phyloP scores from a whole-genome alignment of 2,113 vertebrate genomes.

The Gobiocypris rarus region DNA sequence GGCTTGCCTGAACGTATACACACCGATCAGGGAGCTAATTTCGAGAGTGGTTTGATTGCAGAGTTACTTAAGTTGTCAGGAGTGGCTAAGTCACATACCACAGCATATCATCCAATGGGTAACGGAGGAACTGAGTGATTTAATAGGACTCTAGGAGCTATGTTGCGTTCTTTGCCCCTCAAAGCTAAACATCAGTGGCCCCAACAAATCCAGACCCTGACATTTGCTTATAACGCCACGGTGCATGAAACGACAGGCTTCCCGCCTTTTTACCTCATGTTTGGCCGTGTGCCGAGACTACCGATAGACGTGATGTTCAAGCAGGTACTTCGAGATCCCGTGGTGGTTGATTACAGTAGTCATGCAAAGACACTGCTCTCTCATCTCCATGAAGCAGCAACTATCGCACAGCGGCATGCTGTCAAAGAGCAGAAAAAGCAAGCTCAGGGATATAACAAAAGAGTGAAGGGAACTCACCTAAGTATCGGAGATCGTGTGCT shows the following conservation, averaged over 20 bases:
- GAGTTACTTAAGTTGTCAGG: not conserved
- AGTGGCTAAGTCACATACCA: constrained; percentile 40
- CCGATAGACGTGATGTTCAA: constrained; percentile 40
- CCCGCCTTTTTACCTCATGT: constrained; percentile 47
- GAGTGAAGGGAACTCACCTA: not conserved
- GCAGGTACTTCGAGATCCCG: constrained; percentile 11
- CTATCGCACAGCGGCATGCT: constrained; percentile 36
- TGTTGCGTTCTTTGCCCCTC: constrained; percentile 33
- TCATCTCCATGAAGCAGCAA: not conserved
- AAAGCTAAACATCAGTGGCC: constrained; percentile 44
- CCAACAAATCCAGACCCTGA: constrained; percentile 42
- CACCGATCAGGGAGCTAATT: constrained; percentile 38
- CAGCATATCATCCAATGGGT: constrained; percentile 36
- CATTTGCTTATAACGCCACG: constrained; percentile 47
- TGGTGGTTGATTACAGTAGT: constrained; percentile 26
- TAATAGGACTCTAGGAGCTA: constrained; percentile 43
- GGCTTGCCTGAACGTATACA: constrained; percentile 18
- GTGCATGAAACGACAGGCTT: constrained; percentile 43
- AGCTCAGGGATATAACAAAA: constrained; percentile 45
- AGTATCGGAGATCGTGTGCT: not conserved
- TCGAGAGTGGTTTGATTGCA: not conserved
- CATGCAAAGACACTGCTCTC: not conserved
- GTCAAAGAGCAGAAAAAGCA: constrained; percentile 49
- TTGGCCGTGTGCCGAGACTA: constrained; percentile 21
- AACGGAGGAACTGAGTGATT: constrained; percentile 36